Conservation (phyloP, 1,140 invertebrate species). For the Helicoverpa armigera region DNA sequence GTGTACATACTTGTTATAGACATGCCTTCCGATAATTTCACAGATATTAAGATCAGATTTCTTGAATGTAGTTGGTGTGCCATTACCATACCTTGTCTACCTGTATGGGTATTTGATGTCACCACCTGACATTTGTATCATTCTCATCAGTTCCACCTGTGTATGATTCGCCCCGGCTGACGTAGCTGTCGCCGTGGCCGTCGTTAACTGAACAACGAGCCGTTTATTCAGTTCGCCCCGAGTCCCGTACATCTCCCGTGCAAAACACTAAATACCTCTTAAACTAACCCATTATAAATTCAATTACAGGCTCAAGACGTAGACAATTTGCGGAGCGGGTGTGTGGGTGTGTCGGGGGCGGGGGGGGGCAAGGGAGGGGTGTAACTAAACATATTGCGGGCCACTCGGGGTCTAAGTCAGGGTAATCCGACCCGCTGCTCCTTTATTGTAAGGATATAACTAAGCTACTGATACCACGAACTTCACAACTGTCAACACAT, state of each 20-base stretch:
- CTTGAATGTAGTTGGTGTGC: too few species aligned
- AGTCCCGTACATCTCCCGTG: conserved; percentile 47
- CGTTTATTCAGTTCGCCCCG: conserved; percentile 12
- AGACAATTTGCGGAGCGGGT: conserved; percentile 72
- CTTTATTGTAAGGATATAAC: conserved; percentile 57
- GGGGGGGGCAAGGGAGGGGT: conserved; percentile 46
- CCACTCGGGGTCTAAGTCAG: conserved; percentile 64
- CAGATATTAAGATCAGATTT: too few species aligned
- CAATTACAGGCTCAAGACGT: conserved; percentile 78
- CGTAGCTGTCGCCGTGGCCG: background rate
- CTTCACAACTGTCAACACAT: conserved; percentile 30
- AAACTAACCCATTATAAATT: conserved; percentile 84
- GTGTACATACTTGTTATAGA: background rate
- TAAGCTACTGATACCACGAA: conserved; percentile 34
- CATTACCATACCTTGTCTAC: too few species aligned
- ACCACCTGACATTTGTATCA: background rate
- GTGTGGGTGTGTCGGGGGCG: conserved; percentile 44
- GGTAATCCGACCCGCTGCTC: conserved; percentile 63
- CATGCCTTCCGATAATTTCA: too few species aligned
- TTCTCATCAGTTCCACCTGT: background rate
- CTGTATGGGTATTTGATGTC: too few species aligned
- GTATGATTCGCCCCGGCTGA: background rate
- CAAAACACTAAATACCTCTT: conserved; percentile 71
- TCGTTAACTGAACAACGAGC: conserved; percentile 3
- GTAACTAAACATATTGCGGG: conserved; percentile 73